phyloP scores from a whole-genome alignment of 2,113 vertebrate species.

The Gambusia holbrooki region DNA sequence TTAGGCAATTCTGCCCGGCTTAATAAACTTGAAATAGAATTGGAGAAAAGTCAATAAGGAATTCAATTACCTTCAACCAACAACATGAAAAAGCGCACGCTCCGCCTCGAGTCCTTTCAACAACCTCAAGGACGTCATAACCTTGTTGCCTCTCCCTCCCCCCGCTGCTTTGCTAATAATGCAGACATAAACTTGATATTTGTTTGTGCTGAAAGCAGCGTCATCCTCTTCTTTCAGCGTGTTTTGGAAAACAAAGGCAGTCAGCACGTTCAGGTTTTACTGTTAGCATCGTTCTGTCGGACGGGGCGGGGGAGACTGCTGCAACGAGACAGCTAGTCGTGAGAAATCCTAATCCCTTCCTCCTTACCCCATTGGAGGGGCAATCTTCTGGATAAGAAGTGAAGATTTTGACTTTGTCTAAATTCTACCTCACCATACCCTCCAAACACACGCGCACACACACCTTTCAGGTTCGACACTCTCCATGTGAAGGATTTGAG shows the following conservation, averaged over 20 bases:
- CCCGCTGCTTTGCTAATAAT: constrained; percentile 32
- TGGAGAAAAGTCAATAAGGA: constrained; percentile 82
- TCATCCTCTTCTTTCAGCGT: constrained; percentile 21
- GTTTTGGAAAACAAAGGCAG: constrained; percentile 9
- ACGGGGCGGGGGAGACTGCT: constrained; percentile 3
- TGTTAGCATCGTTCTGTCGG: constrained; percentile 13
- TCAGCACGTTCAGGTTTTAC: constrained; percentile 22
- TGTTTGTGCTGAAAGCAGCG: constrained; percentile 31
- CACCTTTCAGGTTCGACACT: constrained; percentile 62
- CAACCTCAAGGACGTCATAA: constrained; percentile 61
- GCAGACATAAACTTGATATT: constrained; percentile 11
- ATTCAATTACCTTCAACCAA: constrained; percentile 79
- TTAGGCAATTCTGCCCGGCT: constrained; percentile 75
- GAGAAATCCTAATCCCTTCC: constrained; percentile 45
- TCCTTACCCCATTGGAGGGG: constrained; percentile 26
- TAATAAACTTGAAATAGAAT: constrained; percentile 81
- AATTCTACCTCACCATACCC: constrained; percentile 68
- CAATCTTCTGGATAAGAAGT: constrained; percentile 56
- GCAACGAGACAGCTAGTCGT: constrained; percentile 32
- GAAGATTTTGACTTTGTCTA: constrained; percentile 68
- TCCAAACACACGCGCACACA: constrained; percentile 6
- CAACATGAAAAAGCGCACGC: constrained; percentile 56
- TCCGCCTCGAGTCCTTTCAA: constrained; percentile 41
- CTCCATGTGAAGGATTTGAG: constrained; percentile 77
- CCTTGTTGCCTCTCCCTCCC: constrained; percentile 14